Evolutionary conservation across 2,888 invertebrate genomes (phyloP).

Genomic region (Scaptomyza caliginosa): DNA sequence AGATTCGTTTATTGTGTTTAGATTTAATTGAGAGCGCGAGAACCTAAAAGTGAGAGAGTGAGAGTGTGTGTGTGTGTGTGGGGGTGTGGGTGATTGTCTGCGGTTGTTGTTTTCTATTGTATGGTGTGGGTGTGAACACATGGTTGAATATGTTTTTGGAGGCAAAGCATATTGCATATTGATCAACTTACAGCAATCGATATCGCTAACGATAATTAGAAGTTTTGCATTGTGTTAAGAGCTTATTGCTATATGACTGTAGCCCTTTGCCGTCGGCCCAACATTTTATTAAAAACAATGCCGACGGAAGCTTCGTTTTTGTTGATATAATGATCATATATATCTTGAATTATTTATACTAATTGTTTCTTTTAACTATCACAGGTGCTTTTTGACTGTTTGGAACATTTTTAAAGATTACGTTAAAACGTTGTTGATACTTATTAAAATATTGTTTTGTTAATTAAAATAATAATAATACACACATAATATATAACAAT

Average conservation of each 20-base stretch:
- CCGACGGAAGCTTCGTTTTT: conserved; percentile 48
- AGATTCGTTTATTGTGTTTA: conserved; percentile 38
- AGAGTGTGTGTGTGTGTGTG: neutral
- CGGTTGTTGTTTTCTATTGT: conserved; percentile 18
- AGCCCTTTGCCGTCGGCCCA: conserved; percentile 36
- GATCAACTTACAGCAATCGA: conserved; percentile 11
- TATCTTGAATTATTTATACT: neutral
- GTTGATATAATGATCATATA: no score
- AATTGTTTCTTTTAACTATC: conserved; percentile 45
- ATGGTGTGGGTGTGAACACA: conserved; percentile 19
- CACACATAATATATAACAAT: conserved; percentile 42
- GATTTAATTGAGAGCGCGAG: conserved; percentile 7
- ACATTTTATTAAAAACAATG: neutral
- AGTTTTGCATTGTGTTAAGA: neutral
- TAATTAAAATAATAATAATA: conserved; percentile 66
- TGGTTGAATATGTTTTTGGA: conserved; percentile 44
- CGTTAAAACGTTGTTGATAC: conserved; percentile 84
- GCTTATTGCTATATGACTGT: neutral
- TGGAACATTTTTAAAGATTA: conserved; percentile 84
- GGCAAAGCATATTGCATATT: conserved; percentile 9
- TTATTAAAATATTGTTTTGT: conserved; percentile 82
- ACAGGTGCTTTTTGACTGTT: conserved; percentile 84
- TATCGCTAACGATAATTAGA: conserved; percentile 38
- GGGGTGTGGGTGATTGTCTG: conserved; percentile 26
- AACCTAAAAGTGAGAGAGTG: neutral